Conservation (phyloP, 2,113 vertebrate genomes). For the Scalopus aquaticus region DNA sequence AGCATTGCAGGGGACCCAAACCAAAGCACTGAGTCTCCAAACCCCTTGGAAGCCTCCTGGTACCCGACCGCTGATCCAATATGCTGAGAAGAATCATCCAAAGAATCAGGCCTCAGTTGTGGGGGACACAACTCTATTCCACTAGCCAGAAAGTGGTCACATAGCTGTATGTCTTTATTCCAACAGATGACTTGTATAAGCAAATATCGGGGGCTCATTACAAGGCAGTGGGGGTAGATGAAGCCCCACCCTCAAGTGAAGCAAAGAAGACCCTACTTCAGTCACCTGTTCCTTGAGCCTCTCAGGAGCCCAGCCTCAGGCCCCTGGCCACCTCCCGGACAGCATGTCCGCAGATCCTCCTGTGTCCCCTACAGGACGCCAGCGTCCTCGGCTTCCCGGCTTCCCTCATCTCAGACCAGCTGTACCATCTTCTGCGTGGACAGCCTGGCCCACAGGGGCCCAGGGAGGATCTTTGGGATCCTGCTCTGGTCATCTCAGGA, state of each 20-base stretch:
- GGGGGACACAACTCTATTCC: neutral
- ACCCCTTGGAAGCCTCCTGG: neutral
- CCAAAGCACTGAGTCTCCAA: neutral
- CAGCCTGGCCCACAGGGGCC: neutral
- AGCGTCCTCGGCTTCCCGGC: neutral
- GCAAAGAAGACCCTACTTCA: neutral
- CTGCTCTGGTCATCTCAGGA: neutral
- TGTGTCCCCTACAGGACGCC: constrained; percentile 52
- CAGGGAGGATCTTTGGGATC: neutral
- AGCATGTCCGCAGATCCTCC: neutral
- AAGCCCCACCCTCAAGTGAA: neutral
- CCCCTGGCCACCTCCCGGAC: neutral
- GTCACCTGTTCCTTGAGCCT: neutral
- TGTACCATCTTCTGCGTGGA: neutral
- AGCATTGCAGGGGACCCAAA: neutral
- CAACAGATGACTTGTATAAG: neutral
- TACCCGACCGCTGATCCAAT: neutral
- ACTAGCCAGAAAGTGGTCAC: neutral
- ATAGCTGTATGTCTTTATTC: neutral
- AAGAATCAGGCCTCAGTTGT: neutral
- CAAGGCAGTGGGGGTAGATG: neutral
- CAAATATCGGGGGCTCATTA: neutral
- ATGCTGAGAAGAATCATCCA: neutral
- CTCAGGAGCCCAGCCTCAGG: neutral
- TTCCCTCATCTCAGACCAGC: neutral